These are phyloP conservation scores for Syngnathus typhle DNA, from an alignment of 2,113 vertebrate genomes.

Conservation along the genomic window DNA sequence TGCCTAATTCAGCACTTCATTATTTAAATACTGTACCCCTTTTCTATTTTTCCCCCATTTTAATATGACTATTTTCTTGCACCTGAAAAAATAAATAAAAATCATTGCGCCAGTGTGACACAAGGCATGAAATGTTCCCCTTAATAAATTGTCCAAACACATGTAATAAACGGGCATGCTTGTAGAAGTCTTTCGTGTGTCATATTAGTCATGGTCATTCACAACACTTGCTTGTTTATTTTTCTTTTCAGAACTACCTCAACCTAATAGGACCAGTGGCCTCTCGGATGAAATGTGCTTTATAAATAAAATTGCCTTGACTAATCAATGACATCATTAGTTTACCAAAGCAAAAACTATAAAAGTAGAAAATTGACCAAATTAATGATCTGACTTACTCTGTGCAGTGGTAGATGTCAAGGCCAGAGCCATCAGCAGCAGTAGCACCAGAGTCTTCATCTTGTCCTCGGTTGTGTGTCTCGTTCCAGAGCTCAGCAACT, in stretches of 20 bases:
- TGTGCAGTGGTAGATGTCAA: conserved; percentile 32
- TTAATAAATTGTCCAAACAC: conserved; percentile 14
- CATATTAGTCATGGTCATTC: conserved; percentile 11
- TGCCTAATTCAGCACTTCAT: background rate
- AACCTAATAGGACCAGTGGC: background rate
- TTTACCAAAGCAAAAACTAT: background rate
- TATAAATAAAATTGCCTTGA: too few species aligned
- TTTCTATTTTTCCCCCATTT: too few species aligned
- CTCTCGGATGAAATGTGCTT: too few species aligned
- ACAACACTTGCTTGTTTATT: background rate
- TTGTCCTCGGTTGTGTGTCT: conserved; percentile 21
- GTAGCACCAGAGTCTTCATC: conserved; percentile 52
- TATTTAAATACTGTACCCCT: background rate
- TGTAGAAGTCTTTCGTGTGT: conserved; percentile 5
- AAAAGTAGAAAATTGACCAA: background rate
- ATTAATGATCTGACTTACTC: conserved; percentile 47
- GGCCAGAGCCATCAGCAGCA: conserved; percentile 40
- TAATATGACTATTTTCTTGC: too few species aligned
- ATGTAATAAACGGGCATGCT: background rate
- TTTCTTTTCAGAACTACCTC: background rate
- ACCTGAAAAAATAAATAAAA: too few species aligned
- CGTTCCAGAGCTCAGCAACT: conserved; percentile 28
- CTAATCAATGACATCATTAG: background rate
- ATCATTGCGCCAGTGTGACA: background rate
- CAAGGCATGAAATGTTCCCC: conserved; percentile 13